Conservation (phyloP, 2,797 vertebrate species). For the Austrolebias charrua region DNA sequence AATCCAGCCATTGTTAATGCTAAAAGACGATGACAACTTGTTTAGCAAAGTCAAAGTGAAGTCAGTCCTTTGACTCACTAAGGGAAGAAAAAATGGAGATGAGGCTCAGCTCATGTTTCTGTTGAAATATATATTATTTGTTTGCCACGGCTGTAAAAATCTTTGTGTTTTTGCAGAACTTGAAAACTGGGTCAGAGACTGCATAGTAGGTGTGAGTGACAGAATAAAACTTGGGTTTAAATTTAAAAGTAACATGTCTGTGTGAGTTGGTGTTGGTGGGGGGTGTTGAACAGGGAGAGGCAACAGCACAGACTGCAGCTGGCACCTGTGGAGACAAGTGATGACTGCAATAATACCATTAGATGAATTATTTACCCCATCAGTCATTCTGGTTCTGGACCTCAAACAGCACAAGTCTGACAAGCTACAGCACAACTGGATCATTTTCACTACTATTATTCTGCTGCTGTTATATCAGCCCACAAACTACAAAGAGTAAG, state of each 20-base stretch:
- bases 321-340: constrained; percentile 36
- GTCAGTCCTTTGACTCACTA: constrained; percentile 33
- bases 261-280: background rate
- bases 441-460: background rate
- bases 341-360: constrained; percentile 63
- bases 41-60: constrained; percentile 29
- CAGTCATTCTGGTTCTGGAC: constrained; percentile 55
- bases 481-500: background rate
- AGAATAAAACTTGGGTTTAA: background rate
- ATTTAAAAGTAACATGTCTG: constrained; percentile 7
- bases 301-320: constrained; percentile 19
- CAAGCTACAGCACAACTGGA: constrained; percentile 14
- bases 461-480: background rate
- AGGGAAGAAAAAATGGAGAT: constrained; percentile 14
- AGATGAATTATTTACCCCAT: constrained; percentile 66
- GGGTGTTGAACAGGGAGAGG: background rate
- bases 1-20: constrained; percentile 43
- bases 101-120: too few relatives aligned
- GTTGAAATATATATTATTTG: too few relatives aligned
- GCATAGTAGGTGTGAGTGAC: constrained; percentile 4
- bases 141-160: too few relatives aligned
- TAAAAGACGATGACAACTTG: constrained; percentile 37
- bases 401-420: constrained; percentile 24
- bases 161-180: background rate
- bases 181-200: background rate